Conservation (phyloP, 2,797 vertebrate species). For the Myripristis murdjan region DNA sequence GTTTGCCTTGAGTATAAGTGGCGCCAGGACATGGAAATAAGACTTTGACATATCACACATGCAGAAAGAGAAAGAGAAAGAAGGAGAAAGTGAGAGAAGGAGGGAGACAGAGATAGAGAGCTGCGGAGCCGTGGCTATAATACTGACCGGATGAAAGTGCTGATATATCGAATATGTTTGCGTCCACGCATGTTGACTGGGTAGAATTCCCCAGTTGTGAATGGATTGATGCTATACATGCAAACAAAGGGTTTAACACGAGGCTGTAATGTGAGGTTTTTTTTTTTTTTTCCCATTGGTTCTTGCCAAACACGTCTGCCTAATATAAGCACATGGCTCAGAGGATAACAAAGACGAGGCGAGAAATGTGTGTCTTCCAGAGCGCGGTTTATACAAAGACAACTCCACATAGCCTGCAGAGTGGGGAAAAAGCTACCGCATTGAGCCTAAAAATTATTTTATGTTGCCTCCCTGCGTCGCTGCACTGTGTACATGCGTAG, state of each 20-base stretch:
- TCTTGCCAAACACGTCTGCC: neutral
- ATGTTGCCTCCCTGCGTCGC: neutral
- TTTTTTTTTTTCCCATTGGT: constrained; percentile 10
- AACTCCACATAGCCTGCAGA: constrained; percentile 55
- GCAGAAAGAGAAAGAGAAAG: constrained; percentile 51
- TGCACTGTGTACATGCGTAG: neutral
- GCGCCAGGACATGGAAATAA: constrained; percentile 92
- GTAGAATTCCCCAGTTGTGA: constrained; percentile 68
- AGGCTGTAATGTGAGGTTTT: constrained; percentile 66
- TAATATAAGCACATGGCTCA: constrained; percentile 43
- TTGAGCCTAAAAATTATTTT: constrained; percentile 26
- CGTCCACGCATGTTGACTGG: constrained; percentile 55
- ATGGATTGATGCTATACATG: constrained; percentile 76
- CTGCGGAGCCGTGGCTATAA: constrained; percentile 30
- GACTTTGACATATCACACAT: constrained; percentile 86
- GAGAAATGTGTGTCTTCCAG: no score
- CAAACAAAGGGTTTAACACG: constrained; percentile 59
- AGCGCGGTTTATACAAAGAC: constrained; percentile 46
- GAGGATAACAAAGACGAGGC: constrained; percentile 52
- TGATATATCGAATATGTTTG: constrained; percentile 68
- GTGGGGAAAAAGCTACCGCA: constrained; percentile 59
- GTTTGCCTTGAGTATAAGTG: constrained; percentile 94
- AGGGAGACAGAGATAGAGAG: constrained; percentile 36
- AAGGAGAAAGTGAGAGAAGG: constrained; percentile 23
- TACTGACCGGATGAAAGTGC: constrained; percentile 56